phyloP scores from a whole-genome alignment of 2,113 vertebrate genomes.

The Ceyx margarethae region DNA sequence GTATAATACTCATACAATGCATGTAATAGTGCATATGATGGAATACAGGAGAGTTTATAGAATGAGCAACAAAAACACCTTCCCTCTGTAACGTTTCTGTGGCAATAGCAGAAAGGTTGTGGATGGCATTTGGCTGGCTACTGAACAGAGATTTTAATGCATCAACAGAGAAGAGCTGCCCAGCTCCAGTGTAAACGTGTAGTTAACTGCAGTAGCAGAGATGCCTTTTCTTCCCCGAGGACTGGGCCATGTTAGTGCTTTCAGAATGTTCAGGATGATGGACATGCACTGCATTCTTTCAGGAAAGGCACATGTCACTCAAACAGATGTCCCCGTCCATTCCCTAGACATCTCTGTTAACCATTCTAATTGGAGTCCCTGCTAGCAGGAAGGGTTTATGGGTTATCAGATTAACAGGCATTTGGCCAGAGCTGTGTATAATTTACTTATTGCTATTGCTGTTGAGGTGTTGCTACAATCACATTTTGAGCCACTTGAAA shows the following conservation, averaged over 20 bases:
- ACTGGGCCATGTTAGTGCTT: background rate
- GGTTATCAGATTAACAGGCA: slow-evolving; percentile 39
- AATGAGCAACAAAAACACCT: background rate
- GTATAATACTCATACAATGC: background rate
- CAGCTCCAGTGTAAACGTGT: background rate
- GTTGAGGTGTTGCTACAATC: background rate
- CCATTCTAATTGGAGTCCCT: slow-evolving; percentile 37
- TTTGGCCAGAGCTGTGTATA: background rate
- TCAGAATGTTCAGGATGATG: background rate
- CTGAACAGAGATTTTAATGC: background rate
- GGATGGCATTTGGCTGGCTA: background rate
- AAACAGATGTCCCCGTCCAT: background rate
- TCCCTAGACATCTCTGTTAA: slow-evolving; percentile 34
- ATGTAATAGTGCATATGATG: background rate
- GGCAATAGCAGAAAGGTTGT: background rate
- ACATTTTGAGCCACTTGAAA: background rate
- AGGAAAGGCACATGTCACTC: slow-evolving; percentile 33
- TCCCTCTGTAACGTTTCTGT: background rate
- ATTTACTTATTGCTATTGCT: slow-evolving; percentile 3
- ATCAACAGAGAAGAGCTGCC: background rate
- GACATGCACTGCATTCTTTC: slow-evolving; percentile 4
- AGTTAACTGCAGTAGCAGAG: background rate
- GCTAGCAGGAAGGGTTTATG: background rate
- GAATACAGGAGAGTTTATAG: background rate
- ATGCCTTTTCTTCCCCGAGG: background rate